phyloP scores from a whole-genome alignment of 2,113 vertebrate species.

The Penelope pileata region DNA sequence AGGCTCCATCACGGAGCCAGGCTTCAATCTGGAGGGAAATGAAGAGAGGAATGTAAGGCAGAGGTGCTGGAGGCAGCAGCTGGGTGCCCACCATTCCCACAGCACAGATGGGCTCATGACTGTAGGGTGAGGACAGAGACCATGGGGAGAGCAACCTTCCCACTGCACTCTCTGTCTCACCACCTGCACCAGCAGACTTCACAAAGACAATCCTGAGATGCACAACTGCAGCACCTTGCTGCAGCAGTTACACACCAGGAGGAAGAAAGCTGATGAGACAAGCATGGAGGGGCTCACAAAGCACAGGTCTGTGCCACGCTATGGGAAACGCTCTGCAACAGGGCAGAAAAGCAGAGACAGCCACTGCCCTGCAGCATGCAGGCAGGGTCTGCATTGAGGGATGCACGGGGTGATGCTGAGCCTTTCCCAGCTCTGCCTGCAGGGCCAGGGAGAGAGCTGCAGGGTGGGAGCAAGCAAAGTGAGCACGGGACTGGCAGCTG shows the following conservation, averaged over 20 bases:
- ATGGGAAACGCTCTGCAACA: no score
- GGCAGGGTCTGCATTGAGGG: not conserved
- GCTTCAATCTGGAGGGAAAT: not conserved
- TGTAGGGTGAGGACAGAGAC: not conserved
- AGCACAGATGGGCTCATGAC: not conserved
- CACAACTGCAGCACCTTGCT: no score
- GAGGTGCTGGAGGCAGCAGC: not conserved
- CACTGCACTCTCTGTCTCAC: no score
- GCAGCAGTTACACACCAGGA: no score
- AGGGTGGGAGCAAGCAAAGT: fast-evolving
- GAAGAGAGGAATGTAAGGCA: not conserved
- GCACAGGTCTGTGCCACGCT: no score
- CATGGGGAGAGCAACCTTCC: not conserved
- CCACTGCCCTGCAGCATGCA: no score
- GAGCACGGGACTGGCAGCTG: fast-evolving
- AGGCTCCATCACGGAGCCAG: not conserved
- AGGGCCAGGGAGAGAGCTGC: no score
- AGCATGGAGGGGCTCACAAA: no score
- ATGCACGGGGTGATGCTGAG: not conserved
- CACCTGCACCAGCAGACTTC: not conserved
- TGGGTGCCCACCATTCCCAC: not conserved
- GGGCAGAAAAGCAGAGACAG: no score
- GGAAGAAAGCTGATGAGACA: no score
- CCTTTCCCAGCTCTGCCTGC: not conserved
- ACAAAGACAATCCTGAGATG: no score